Percentiles rank a stretch among this genome's conserved stretches.
phyloP scores from a whole-genome alignment of 2,113 vertebrate genomes.

The Coptodon rendalli region DNA sequence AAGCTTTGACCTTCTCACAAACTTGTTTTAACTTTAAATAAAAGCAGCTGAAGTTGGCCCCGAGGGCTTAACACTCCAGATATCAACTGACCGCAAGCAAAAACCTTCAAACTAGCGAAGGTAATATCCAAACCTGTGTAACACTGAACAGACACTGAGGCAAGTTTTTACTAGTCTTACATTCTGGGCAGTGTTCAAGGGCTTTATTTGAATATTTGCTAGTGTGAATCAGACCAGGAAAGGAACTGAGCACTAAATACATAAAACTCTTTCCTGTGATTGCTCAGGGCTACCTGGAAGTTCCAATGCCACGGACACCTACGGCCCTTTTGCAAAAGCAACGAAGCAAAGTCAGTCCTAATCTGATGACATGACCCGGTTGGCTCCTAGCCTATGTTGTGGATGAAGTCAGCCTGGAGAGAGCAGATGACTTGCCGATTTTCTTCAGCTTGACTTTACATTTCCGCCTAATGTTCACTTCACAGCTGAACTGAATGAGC shows the following conservation, averaged over 20 bases:
- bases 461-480: not conserved
- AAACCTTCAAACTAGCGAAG: not conserved
- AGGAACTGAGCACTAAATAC: not conserved
- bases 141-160: not conserved
- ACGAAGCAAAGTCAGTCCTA: not conserved
- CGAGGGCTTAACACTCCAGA: not conserved
- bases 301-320: not conserved
- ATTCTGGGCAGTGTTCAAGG: conserved; percentile 9
- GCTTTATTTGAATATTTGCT: not conserved
- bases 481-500: not conserved
- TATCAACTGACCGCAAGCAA: conserved; percentile 1
- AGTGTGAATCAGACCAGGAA: not conserved
- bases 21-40: conserved; percentile 3
- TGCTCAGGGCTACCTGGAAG: not conserved
- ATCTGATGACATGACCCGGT: conserved; percentile 5
- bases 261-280: not conserved
- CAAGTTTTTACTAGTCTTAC: conserved; percentile 45
- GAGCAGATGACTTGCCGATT: not conserved
- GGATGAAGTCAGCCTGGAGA: not conserved
- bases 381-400: not conserved
- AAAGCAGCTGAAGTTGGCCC: conserved; percentile 3
- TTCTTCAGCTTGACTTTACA: not conserved
- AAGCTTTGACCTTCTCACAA: not conserved
- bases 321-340: not conserved
- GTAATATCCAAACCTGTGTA: not conserved